Conservation (phyloP, 1,140 invertebrate genomes). For the Magallana angulata region DNA sequence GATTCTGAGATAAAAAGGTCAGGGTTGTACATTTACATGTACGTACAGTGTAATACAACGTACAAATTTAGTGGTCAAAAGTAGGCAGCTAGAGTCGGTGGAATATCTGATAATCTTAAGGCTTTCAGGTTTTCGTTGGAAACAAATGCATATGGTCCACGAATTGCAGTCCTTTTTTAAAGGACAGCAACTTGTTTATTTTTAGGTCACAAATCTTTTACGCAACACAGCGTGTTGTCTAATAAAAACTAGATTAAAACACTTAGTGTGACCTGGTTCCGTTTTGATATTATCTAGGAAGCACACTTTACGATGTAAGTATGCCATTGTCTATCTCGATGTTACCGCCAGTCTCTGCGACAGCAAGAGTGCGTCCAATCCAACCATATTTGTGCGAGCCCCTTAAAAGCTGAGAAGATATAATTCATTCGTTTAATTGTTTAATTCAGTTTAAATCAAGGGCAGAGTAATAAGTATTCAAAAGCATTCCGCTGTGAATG, state of each 20-base stretch:
- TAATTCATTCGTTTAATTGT: not conserved
- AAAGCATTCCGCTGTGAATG: not conserved
- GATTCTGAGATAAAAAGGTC: too few species aligned
- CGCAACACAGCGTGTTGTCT: too few species aligned
- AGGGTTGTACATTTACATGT: too few species aligned
- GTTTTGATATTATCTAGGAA: slow-evolving; percentile 64
- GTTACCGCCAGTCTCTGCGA: slow-evolving; percentile 65
- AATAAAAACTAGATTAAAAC: not conserved
- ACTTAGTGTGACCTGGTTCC: slow-evolving; percentile 62
- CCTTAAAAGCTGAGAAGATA: slow-evolving; percentile 62
- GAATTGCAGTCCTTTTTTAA: too few species aligned
- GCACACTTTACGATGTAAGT: slow-evolving; percentile 49
- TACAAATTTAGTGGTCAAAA: too few species aligned
- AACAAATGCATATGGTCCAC: too few species aligned
- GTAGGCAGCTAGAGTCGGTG: too few species aligned
- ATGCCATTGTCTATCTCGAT: slow-evolving; percentile 62
- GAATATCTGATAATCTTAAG: too few species aligned
- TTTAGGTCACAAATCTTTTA: not conserved
- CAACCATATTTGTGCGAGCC: slow-evolving; percentile 71
- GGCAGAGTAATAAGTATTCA: too few species aligned
- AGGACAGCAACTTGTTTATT: too few species aligned
- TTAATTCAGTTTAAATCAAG: not conserved
- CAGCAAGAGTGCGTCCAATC: slow-evolving; percentile 67
- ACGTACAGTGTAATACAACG: too few species aligned
- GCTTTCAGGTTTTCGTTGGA: too few species aligned